Percentiles rank a stretch among this genome's conserved stretches.
Evolutionary conservation across 2,797 vertebrate genomes (phyloP).

Genomic region (Moxostoma hubbsi): DNA sequence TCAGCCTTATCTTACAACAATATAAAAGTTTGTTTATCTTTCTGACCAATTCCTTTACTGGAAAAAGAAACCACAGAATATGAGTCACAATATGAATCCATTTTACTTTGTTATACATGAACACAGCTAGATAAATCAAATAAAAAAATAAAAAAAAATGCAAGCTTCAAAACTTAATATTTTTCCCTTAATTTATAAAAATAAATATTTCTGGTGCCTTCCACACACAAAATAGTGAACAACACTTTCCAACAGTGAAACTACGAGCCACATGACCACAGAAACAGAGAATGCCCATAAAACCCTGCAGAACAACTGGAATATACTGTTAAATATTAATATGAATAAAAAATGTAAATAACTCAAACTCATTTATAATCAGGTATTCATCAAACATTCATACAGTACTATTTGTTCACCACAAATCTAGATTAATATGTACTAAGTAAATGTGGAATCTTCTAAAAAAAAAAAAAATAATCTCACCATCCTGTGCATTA

Average conservation of each 20-base stretch:
- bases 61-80: background rate
- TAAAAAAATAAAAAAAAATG: conserved; percentile 8
- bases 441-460: conserved; percentile 29
- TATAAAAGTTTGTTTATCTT: too few species aligned
- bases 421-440: conserved; percentile 54
- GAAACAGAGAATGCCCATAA: conserved; percentile 37
- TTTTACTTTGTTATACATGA: conserved; percentile 33
- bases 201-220: background rate
- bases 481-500: conserved; percentile 58
- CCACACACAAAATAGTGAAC: conserved; percentile 8
- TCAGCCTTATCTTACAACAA: too few species aligned
- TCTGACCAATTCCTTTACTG: background rate
- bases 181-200: background rate
- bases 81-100: conserved; percentile 37
- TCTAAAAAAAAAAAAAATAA: too few species aligned
- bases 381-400: conserved; percentile 67
- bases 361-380: conserved; percentile 58
- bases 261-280: conserved; percentile 6
- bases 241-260: conserved; percentile 16
- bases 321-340: conserved; percentile 63
- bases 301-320: conserved; percentile 49
- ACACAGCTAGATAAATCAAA: conserved; percentile 21
- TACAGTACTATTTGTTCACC: conserved; percentile 46
- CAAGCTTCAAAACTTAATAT: background rate
- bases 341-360: conserved; percentile 50